Evolutionary conservation across 2,113 vertebrate species (phyloP), one percentile per base, ranked within the genome.

Genomic region (Barbus barbus): DNA sequence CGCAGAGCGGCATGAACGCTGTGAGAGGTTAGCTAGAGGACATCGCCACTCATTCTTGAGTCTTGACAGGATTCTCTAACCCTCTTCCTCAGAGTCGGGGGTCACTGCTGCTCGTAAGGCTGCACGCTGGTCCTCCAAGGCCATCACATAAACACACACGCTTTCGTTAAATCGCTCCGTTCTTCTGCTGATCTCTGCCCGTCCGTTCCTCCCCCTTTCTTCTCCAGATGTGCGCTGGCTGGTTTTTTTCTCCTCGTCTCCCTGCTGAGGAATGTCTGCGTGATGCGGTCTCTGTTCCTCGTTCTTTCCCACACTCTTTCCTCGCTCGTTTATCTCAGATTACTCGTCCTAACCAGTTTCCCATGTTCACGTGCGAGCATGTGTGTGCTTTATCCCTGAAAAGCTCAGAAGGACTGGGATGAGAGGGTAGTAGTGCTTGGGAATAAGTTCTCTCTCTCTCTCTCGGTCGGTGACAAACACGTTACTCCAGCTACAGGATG

Each of bases 11-110:
- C n/a, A 78, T 83, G 90, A 89, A 53, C 91, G 87, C 81, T 65
- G 28, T 61, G 7, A 75, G 53, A 89, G 41, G 82, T 90, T 94
- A 88, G 93, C 96, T 99, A 98, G 96, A 98, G 96, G 88, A 98
- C 98, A 96, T 99, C 97, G 90, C 96, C 97, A 88, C 94, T 97
- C 97, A 98, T 98, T 94, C 95, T 98, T 92, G 89, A 91, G 81
- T 28, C 83, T 9, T 44, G 36, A 48, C 75, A 71, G 86, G 85
- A 89, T 88, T 88, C 88, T 84, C 96, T 96, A 98, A 92, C 97
- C 97, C 75, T 96, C 97, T 91, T 98, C 96, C 91, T 98, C 96
- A 75, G 94, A 95, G 91, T 96, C 92, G 79, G 94, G 95, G 81
- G 93, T 92, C 82, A 93, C 83, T 82, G 95, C 93, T 87, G 93